Evolutionary conservation across 2,113 vertebrate species (phyloP), one percentile per base, ranked within the genome.

Genomic region (Pseudolaguvia tuberculata): DNA sequence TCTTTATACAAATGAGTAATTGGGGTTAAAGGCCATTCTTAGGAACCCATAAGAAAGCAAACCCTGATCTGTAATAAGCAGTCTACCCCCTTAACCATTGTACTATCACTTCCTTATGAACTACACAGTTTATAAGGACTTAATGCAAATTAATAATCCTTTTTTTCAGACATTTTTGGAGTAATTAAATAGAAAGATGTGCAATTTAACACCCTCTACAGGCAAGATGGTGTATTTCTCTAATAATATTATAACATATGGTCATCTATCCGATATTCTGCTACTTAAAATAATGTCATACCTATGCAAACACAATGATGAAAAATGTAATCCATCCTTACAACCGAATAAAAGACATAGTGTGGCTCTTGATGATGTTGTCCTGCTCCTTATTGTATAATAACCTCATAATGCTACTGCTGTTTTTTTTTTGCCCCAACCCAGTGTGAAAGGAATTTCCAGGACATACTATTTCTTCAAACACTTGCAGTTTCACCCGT

Each of bases 351-450:
- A 35, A 58, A 35, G 59, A 72, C 5, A 47, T 8, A 8, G 31
- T 8, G 0, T 48, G 27, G 42, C 45, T 39, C 73, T 69, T 47
- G 68, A 78, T 27, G 61, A 17, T 52, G 45, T 35, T 23, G 21
- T 73, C 51, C 48, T 29, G 14, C 72, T 50, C 9, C 20, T 21
- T 42, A 42, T 9, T 42, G 39, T 17, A 39, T 20, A n/a, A n/a
- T 18, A 35, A 45, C 14, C 25, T 35, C 59, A 17, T 29, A 63
- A 55, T 1, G 15, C 12, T 69, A 12, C 47, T 9, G 27, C 59
- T 58, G 15, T 45, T 63, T 70, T 45, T 63, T 48, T 68, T 35
- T 59, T 23, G n/a, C 13, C 52, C 55, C 52, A 79, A 56, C 17
- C 4, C 39, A 8, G 50, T 27, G n/a, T n/a, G n/a, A n/a, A n/a